Evolutionary conservation across 2,113 vertebrate genomes (phyloP).

Genomic region (Eulemur macaco): DNA sequence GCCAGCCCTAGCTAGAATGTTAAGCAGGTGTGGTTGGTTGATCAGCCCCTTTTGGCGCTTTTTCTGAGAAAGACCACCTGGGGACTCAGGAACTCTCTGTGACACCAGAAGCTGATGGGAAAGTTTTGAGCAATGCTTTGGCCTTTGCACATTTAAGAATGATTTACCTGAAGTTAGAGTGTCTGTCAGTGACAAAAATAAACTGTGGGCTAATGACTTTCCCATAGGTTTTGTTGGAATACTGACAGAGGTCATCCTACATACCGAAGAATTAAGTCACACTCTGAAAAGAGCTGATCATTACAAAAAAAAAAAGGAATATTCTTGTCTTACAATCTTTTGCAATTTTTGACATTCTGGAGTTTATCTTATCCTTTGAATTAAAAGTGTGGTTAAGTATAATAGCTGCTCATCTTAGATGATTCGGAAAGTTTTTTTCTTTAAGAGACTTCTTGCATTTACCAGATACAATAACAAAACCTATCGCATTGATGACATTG

Average conservation of each 20-base stretch:
- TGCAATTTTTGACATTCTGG: not conserved
- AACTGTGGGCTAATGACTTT: not conserved
- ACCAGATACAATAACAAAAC: slow-evolving; percentile 84
- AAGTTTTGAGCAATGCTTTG: not conserved
- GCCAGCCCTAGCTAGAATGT: not conserved
- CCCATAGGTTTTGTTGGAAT: not conserved
- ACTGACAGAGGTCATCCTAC: not conserved
- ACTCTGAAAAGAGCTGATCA: not conserved
- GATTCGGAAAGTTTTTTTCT: not conserved
- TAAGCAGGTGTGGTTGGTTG: not conserved
- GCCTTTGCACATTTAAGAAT: not conserved
- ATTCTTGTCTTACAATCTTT: not conserved
- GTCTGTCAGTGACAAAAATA: not conserved
- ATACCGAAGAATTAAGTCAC: not conserved
- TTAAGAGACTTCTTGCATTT: not conserved
- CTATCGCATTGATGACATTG: slow-evolving; percentile 82
- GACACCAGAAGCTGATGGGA: not conserved
- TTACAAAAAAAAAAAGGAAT: not conserved
- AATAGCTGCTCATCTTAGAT: not conserved
- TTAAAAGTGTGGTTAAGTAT: not conserved
- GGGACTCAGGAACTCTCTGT: not conserved
- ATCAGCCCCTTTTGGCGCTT: not conserved
- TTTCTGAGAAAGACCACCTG: not conserved
- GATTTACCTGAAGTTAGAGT: not conserved
- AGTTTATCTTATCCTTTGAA: not conserved